Conservation (phyloP, 1,140 invertebrate species). For the Panagrolaimus sp. region DNA sequence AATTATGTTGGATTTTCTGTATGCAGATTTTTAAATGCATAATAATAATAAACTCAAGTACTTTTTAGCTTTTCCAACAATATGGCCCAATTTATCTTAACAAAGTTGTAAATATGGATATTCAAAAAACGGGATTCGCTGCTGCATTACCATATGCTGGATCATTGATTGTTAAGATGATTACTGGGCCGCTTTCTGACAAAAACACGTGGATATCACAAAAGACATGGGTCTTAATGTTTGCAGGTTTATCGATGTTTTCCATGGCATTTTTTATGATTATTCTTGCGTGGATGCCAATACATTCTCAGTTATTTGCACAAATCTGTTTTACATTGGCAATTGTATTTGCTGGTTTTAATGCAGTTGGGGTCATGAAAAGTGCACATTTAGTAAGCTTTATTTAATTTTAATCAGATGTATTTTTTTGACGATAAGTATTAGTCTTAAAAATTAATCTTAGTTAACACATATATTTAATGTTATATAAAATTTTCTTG, state of each 20-base stretch:
- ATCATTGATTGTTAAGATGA: conserved; percentile 18
- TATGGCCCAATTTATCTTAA: neutral
- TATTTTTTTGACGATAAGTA: no score
- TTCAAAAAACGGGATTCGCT: conserved; percentile 23
- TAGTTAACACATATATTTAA: no score
- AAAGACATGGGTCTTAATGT: conserved; percentile 13
- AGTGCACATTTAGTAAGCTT: conserved; percentile 9
- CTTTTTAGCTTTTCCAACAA: neutral
- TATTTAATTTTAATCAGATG: no score
- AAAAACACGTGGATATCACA: conserved; percentile 13
- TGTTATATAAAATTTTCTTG: neutral
- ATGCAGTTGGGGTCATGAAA: conserved; percentile 16
- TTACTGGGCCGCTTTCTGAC: conserved; percentile 18
- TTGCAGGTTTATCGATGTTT: conserved; percentile 22
- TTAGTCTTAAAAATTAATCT: no score
- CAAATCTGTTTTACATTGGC: conserved; percentile 16
- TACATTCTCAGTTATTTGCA: neutral
- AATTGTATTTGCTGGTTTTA: conserved; percentile 13
- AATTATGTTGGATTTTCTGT: neutral
- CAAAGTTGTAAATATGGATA: conserved; percentile 18
- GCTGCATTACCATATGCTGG: conserved; percentile 24
- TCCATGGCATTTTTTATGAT: conserved; percentile 13
- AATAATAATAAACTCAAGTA: neutral
- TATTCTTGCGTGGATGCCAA: conserved; percentile 15
- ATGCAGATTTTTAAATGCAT: neutral